Conservation (phyloP, 2,113 vertebrate species). For the Barnardius zonarius region DNA sequence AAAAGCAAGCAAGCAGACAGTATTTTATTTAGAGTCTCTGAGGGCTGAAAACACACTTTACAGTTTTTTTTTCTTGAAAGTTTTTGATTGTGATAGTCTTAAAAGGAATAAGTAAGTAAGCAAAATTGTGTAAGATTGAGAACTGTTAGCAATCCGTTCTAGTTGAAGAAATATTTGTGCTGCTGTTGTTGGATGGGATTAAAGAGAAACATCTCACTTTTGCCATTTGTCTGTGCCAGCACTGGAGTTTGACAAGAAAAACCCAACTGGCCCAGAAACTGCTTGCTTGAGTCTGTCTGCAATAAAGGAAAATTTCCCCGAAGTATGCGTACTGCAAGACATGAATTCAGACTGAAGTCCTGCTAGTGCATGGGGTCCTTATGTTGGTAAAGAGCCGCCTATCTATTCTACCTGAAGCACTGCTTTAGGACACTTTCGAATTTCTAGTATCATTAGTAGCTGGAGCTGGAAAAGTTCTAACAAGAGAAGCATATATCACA, state of each 20-base stretch:
- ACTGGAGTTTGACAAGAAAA: slow-evolving; percentile 14
- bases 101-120: not conserved
- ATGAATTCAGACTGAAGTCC: not conserved
- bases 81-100: not conserved
- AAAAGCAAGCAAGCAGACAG: not conserved
- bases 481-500: not conserved
- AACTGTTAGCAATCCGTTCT: not conserved
- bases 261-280: not conserved
- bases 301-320: not conserved
- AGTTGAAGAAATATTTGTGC: not conserved
- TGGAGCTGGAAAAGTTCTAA: not conserved
- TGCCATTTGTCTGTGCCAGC: slow-evolving; percentile 29
- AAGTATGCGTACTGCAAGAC: not conserved
- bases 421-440: not conserved
- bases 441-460: not conserved
- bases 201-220: not conserved
- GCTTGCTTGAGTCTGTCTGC: not conserved
- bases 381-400: not conserved
- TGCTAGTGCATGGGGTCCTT: not conserved
- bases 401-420: not conserved
- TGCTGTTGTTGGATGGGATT: not conserved
- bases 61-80: not conserved
- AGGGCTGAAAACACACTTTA: not conserved
- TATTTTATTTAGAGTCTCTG: not conserved
- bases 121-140: not conserved